Conservation (phyloP, 2,113 vertebrate species). For the Cyphomyrus plagiostoma region DNA sequence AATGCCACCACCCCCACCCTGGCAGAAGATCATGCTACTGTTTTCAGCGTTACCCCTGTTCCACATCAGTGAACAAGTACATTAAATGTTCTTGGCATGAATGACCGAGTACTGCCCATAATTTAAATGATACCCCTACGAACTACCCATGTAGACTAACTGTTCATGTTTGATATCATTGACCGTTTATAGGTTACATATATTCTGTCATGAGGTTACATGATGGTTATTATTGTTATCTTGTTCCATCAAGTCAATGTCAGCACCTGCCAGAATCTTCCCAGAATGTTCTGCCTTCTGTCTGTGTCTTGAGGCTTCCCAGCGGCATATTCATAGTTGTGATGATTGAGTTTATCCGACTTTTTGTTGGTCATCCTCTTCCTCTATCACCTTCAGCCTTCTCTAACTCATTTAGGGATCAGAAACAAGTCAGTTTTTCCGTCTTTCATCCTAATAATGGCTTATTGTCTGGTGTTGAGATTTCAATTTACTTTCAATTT, state of each 20-base stretch:
- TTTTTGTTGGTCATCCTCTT: not conserved
- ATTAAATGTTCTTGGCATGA: not conserved
- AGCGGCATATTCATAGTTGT: not conserved
- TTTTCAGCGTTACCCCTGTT: not conserved
- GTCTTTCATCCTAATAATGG: not conserved
- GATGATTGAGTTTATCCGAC: not conserved
- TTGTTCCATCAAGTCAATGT: not conserved
- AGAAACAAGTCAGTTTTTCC: not conserved
- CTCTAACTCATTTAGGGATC: not conserved
- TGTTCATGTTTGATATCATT: not conserved
- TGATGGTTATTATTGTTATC: not conserved
- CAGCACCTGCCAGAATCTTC: not conserved
- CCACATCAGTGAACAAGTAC: not conserved
- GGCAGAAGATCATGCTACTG: not conserved
- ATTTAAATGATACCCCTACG: not conserved
- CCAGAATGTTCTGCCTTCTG: not conserved
- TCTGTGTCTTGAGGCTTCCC: not conserved
- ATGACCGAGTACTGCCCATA: not conserved
- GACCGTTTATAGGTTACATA: not conserved
- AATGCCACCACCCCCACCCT: not conserved
- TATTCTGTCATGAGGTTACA: not conserved
- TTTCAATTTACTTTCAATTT: not conserved
- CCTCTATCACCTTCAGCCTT: not conserved
- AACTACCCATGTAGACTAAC: not conserved
- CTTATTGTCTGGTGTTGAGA: not conserved